These are phyloP conservation scores for Caenorhabditis inopinata DNA, from an alignment of 1,140 invertebrate species.

Conservation along the genomic window DNA sequence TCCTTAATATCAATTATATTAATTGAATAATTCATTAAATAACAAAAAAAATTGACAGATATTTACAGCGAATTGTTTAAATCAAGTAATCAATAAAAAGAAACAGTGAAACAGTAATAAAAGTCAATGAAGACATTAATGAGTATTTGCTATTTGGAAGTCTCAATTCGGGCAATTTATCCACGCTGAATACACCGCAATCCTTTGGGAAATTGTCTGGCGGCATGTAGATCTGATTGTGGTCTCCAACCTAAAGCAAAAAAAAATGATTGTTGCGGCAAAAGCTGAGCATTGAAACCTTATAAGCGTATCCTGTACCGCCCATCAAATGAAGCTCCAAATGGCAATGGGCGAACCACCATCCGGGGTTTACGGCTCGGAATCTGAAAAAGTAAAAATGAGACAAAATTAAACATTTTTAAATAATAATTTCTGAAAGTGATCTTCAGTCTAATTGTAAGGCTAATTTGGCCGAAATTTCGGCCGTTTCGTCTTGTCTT, in stretches of 20 bases:
- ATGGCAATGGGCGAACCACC: slow-evolving; percentile 60
- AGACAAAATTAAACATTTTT: no score
- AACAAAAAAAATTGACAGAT: no score
- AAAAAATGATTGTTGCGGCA: background rate
- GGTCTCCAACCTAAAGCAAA: slow-evolving; percentile 1
- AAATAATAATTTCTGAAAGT: no score
- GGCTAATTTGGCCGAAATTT: no score
- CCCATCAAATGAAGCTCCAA: slow-evolving; percentile 52
- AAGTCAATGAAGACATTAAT: background rate
- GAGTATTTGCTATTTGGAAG: background rate
- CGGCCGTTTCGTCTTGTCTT: no score
- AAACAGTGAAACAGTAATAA: background rate
- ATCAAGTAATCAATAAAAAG: background rate
- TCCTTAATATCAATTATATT: no score
- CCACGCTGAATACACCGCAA: slow-evolving; percentile 24
- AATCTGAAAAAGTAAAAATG: background rate
- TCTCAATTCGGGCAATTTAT: background rate
- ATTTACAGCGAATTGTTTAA: background rate
- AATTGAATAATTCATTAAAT: no score
- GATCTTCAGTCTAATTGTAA: no score
- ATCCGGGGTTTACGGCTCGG: slow-evolving; percentile 49
- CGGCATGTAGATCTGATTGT: slow-evolving; percentile 33
- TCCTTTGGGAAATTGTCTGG: slow-evolving; percentile 36
- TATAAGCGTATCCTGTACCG: slow-evolving; percentile 32
- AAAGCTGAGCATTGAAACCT: background rate